These are phyloP conservation scores for Virgularia gustaviana DNA, from an alignment of 92 coral and sea anemone genomes.

Conservation along the genomic window DNA sequence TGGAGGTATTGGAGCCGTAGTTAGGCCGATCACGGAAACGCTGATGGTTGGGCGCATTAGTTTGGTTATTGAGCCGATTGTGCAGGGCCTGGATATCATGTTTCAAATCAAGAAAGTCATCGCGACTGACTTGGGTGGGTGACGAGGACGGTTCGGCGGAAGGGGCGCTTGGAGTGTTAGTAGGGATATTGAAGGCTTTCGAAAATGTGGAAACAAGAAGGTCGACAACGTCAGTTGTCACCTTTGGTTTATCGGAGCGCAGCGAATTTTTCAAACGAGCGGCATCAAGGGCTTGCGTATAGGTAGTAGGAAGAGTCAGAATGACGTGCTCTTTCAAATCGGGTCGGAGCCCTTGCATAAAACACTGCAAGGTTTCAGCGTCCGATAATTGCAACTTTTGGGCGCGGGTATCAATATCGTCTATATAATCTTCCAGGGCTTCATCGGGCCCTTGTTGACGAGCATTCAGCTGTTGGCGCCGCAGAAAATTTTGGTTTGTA, in stretches of 20 bases:
- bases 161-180: too few relatives aligned
- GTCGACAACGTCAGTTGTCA: neutral
- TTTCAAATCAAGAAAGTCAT: neutral
- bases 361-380: neutral
- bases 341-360: constrained; percentile 10
- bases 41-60: too few relatives aligned
- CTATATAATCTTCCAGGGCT: constrained; percentile 26
- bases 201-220: too few relatives aligned
- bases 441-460: constrained; percentile 35
- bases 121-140: neutral
- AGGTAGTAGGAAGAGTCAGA: constrained; percentile 1
- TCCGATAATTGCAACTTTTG: constrained; percentile 19
- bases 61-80: neutral
- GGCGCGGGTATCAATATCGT: neutral
- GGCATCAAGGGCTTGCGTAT: neutral
- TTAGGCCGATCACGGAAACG: too few relatives aligned
- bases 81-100: too few relatives aligned
- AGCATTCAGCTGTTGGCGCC: constrained; percentile 26
- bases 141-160: too few relatives aligned
- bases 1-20: too few relatives aligned
- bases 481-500: neutral
- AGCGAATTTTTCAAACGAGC: constrained; percentile 13
- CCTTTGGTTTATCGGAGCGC: neutral
- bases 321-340: constrained; percentile 27
- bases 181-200: too few relatives aligned